phyloP scores from a whole-genome alignment of 2,797 vertebrate genomes.

The Acanthurus leucopareius region DNA sequence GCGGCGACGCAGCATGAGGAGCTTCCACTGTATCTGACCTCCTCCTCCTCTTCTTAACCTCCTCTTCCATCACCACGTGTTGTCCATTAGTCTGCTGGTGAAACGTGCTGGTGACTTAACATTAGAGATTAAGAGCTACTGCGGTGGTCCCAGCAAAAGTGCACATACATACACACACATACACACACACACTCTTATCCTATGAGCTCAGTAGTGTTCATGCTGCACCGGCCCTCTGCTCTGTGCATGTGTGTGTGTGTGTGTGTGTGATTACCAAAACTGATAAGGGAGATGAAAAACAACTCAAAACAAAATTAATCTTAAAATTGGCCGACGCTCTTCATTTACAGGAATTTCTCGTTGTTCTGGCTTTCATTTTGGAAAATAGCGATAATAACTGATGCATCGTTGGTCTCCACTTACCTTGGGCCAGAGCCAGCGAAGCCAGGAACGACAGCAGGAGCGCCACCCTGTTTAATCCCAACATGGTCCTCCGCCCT shows the following conservation, averaged over 20 bases:
- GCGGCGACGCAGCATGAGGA: neutral
- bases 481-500: conserved; percentile 80
- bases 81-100: conserved; percentile 46
- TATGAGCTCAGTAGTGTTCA: conserved; percentile 53
- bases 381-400: neutral
- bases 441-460: conserved; percentile 77
- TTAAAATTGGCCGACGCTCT: neutral
- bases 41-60: conserved; percentile 5
- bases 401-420: conserved; percentile 49
- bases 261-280: conserved; percentile 22
- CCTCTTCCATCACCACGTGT: conserved; percentile 47
- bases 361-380: neutral
- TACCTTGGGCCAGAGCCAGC: conserved; percentile 84
- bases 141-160: conserved; percentile 43
- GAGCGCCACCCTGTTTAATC: conserved; percentile 78
- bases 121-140: conserved; percentile 41
- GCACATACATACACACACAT: conserved; percentile 17
- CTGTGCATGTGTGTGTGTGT: neutral
- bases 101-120: conserved; percentile 45
- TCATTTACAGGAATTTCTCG: neutral
- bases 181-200: conserved; percentile 46
- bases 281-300: conserved; percentile 16
- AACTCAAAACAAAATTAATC: neutral
- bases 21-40: conserved; percentile 8
- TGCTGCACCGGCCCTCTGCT: conserved; percentile 30